A percentile compares a stretch with the other conserved stretches of the same genome.
Conservation (phyloP, 2,888 invertebrate species). For the Lasioglossum calceatum region DNA sequence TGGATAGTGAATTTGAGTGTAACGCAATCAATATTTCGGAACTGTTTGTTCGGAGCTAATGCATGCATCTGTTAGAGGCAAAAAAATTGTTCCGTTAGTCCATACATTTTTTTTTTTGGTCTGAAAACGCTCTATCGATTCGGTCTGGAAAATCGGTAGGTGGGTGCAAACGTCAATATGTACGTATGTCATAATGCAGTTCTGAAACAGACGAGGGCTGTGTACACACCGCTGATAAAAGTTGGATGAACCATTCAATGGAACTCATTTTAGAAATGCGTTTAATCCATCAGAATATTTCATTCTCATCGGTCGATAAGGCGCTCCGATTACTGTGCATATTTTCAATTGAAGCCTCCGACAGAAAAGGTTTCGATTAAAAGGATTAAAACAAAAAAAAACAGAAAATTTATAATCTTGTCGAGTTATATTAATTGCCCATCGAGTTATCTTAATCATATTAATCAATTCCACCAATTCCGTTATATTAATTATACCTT, state of each 20-base stretch:
- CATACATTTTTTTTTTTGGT: background rate
- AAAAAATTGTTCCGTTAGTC: background rate
- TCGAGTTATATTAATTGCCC: background rate
- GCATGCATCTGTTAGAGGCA: background rate
- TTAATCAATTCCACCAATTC: background rate
- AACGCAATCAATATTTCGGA: background rate
- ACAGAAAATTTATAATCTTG: background rate
- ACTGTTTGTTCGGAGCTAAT: background rate
- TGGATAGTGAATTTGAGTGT: background rate
- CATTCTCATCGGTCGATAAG: background rate
- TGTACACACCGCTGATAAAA: slow-evolving; percentile 1
- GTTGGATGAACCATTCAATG: background rate
- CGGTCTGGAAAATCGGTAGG: background rate
- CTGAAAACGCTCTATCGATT: background rate
- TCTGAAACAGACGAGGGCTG: background rate
- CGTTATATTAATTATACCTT: background rate
- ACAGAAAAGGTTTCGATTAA: background rate
- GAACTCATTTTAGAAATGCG: slow-evolving; percentile 5
- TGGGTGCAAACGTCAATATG: slow-evolving; percentile 5
- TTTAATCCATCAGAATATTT: slow-evolving; percentile 11
- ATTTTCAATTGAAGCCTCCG: background rate
- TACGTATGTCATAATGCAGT: background rate
- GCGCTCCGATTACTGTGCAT: background rate
- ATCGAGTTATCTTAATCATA: background rate
- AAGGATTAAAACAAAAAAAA: background rate